These are phyloP conservation scores for Myotis vivesi DNA, from an alignment of 2,797 vertebrate species.

Conservation along the genomic window DNA sequence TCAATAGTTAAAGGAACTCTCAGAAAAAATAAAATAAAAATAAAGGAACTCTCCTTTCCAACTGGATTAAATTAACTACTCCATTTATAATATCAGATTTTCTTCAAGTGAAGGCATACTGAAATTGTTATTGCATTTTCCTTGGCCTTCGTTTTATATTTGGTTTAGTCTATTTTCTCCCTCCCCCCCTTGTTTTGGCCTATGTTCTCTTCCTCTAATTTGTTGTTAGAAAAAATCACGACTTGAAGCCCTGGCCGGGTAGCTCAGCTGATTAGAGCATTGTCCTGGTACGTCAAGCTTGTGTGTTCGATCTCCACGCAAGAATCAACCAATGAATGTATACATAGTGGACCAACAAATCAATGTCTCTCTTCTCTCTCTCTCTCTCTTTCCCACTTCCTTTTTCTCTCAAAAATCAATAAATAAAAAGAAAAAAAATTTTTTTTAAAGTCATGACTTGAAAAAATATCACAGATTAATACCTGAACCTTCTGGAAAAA, in stretches of 20 bases:
- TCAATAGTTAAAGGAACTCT: constrained; percentile 1
- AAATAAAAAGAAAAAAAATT: neutral
- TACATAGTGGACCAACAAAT: neutral
- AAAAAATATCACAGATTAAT: neutral
- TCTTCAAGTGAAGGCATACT: neutral
- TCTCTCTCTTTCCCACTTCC: too few species aligned
- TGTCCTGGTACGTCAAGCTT: neutral
- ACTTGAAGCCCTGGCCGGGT: neutral
- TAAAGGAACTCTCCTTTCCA: neutral
- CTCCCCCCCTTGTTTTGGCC: neutral
- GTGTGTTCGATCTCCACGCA: neutral
- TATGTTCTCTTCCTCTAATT: constrained; percentile 6
- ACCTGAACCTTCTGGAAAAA: neutral
- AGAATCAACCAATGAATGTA: neutral
- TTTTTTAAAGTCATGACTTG: neutral
- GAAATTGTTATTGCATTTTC: neutral
- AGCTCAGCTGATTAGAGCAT: neutral
- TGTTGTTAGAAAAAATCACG: neutral
- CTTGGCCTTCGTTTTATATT: neutral
- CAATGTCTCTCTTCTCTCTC: neutral
- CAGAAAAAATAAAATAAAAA: neutral
- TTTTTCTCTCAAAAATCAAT: neutral
- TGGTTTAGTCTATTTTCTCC: neutral
- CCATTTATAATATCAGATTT: neutral
- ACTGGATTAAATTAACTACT: neutral